Conservation (phyloP, 2,888 invertebrate genomes). For the Strigamia crassipes region DNA sequence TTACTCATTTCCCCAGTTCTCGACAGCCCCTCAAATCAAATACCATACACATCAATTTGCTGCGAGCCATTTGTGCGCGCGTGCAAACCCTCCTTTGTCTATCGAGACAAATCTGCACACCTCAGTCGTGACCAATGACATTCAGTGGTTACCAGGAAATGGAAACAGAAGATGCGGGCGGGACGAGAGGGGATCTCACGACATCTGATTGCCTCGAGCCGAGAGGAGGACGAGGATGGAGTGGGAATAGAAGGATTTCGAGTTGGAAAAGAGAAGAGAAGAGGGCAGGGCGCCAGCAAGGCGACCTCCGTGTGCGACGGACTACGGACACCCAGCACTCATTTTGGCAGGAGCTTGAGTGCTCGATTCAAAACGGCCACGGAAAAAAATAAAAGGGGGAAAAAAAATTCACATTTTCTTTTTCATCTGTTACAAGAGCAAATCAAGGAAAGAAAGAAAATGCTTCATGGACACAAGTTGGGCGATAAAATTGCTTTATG, state of each 20-base stretch:
- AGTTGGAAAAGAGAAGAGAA: conserved; percentile 11
- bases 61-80: not conserved
- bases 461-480: conserved; percentile 32
- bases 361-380: conserved; percentile 10
- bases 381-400: not conserved
- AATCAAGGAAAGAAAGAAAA: conserved; percentile 31
- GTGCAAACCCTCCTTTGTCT: not conserved
- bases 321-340: not conserved
- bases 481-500: conserved; percentile 34
- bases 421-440: not conserved
- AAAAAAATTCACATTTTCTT: not conserved
- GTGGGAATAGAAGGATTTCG: not conserved
- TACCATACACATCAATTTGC: conserved; percentile 2
- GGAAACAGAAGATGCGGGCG: conserved; percentile 29
- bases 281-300: conserved; percentile 34
- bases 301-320: conserved; percentile 23
- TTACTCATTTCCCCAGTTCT: not conserved
- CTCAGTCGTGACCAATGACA: conserved; percentile 34
- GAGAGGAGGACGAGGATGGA: not conserved
- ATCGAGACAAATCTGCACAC: conserved; percentile 25
- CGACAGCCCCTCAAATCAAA: not conserved
- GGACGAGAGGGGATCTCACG: not conserved
- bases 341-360: not conserved
- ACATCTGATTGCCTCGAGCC: conserved; percentile 14
- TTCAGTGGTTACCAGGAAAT: conserved; percentile 24